Conservation (phyloP, 35 echinoderm and acorn worm species). For the Patiria miniata region DNA sequence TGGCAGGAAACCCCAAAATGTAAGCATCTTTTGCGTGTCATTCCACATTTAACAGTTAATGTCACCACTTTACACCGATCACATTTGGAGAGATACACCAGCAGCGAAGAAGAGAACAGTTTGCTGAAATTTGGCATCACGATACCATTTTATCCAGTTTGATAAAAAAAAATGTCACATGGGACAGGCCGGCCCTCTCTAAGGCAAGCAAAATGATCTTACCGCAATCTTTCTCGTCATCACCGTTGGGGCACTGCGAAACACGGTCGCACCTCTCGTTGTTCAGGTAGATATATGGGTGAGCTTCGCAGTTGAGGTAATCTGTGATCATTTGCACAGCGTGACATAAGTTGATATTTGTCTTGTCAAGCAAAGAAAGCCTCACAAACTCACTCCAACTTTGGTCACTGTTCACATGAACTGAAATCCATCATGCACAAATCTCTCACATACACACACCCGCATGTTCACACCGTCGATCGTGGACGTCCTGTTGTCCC, state of each 20-base stretch:
- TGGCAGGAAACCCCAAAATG: too few relatives aligned
- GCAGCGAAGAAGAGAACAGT: too few relatives aligned
- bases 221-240: not conserved
- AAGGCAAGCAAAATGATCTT: too few relatives aligned
- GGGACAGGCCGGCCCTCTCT: too few relatives aligned
- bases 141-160: too few relatives aligned
- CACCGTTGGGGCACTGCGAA: not conserved
- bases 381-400: not conserved
- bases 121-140: too few relatives aligned
- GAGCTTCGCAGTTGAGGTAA: not conserved
- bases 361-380: not conserved
- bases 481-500: too few relatives aligned
- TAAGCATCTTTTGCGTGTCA: too few relatives aligned
- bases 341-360: not conserved
- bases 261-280: not conserved
- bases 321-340: not conserved
- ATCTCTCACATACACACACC: not conserved
- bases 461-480: not conserved
- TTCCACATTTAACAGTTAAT: too few relatives aligned
- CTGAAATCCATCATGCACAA: not conserved
- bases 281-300: not conserved
- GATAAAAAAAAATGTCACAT: too few relatives aligned
- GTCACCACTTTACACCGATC: too few relatives aligned
- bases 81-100: too few relatives aligned
- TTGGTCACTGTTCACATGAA: not conserved